Percentiles rank a stretch among this genome's conserved stretches.
Evolutionary conservation across 2,888 invertebrate genomes (phyloP).

Genomic region (Drepanosiphum platanoidis): DNA sequence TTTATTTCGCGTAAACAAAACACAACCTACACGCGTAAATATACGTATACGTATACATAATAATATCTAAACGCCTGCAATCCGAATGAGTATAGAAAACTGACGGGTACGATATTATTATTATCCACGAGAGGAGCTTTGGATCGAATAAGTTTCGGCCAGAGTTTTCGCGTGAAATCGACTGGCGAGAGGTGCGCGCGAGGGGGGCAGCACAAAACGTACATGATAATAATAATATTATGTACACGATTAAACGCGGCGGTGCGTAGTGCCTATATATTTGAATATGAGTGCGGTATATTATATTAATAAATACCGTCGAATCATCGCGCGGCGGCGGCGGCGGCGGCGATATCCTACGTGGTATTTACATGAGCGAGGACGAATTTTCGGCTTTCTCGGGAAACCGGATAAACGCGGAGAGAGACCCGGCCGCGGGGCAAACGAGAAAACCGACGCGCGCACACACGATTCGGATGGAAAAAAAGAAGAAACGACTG

Average conservation of each 20-base stretch:
- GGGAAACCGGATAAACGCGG: background rate
- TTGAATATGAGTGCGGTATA: too few relatives aligned
- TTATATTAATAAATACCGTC: too few relatives aligned
- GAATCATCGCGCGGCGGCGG: too few relatives aligned
- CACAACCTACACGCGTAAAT: background rate
- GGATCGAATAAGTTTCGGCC: constrained; percentile 5
- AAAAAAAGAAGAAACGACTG: background rate
- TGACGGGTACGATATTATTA: too few relatives aligned
- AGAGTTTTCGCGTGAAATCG: constrained; percentile 6
- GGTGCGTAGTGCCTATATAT: background rate
- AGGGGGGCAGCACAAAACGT: background rate
- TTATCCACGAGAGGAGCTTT: background rate
- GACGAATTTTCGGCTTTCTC: too few relatives aligned
- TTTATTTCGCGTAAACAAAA: background rate
- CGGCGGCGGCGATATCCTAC: too few relatives aligned
- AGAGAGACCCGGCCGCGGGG: background rate
- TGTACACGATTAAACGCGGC: background rate
- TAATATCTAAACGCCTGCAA: background rate
- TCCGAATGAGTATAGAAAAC: background rate
- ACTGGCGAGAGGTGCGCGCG: background rate
- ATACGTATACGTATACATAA: background rate
- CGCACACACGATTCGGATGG: background rate
- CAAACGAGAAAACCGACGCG: background rate
- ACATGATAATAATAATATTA: too few relatives aligned
- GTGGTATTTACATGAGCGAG: too few relatives aligned